A percentile compares a stretch with the other conserved stretches of the same genome.
phyloP scores from a whole-genome alignment of 1,140 invertebrate species.

The Reticulitermes speratus region DNA sequence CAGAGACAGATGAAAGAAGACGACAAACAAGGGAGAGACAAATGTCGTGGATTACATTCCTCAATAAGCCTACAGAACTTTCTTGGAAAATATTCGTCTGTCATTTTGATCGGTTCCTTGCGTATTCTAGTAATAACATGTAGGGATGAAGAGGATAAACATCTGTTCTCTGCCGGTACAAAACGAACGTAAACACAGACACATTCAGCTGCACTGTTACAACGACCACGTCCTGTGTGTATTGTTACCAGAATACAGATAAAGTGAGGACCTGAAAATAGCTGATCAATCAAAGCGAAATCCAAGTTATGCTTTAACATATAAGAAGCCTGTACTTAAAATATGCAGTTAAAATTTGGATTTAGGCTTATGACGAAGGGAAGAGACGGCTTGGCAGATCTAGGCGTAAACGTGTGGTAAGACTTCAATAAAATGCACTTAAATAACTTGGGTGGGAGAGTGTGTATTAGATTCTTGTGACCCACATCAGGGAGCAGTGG shows the following conservation, averaged over 20 bases:
- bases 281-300: no score
- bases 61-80: neutral
- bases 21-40: slow-evolving; percentile 13
- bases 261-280: no score
- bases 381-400: neutral
- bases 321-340: no score
- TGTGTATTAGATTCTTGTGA: neutral
- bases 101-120: slow-evolving; percentile 15
- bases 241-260: no score
- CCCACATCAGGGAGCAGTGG: neutral
- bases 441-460: neutral
- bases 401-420: neutral
- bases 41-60: neutral
- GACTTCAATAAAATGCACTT: neutral
- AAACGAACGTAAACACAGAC: neutral
- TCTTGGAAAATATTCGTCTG: slow-evolving; percentile 2
- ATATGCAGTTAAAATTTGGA: no score
- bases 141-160: neutral
- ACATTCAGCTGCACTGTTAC: no score
- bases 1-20: neutral
- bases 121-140: neutral
- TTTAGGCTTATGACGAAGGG: neutral
- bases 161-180: neutral
- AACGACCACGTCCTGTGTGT: no score
- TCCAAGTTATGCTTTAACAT: no score